A percentile compares a stretch with the other conserved stretches of the same genome.
These are phyloP conservation scores for Brachirus orientalis DNA, from an alignment of 2,113 vertebrate species.

Conservation along the genomic window DNA sequence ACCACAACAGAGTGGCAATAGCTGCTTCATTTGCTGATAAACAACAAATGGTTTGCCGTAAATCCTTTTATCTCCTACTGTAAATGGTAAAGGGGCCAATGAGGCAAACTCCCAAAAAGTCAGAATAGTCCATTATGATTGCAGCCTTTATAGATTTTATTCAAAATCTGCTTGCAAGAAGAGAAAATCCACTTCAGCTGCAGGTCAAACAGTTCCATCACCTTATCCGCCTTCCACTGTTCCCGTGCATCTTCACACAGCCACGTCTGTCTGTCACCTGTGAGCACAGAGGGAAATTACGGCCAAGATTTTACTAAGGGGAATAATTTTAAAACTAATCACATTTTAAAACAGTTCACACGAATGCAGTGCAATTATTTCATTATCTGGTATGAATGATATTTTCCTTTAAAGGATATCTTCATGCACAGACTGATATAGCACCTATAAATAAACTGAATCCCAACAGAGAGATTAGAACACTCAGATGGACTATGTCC, in stretches of 20 bases:
- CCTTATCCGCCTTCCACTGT: conserved; percentile 78
- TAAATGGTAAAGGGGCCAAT: background rate
- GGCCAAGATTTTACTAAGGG: background rate
- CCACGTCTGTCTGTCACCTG: conserved; percentile 80
- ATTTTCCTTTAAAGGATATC: conserved; percentile 55
- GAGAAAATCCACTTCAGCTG: conserved; percentile 8
- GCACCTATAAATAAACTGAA: conserved; percentile 42
- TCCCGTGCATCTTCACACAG: conserved; percentile 86
- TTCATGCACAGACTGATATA: conserved; percentile 20
- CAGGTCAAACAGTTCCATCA: conserved; percentile 70
- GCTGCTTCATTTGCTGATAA: background rate
- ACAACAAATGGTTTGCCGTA: conserved; percentile 2
- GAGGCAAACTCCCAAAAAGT: conserved; percentile 10
- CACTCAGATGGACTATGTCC: background rate
- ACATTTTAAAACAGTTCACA: background rate
- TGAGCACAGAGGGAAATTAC: conserved; percentile 30
- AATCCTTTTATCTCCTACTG: background rate
- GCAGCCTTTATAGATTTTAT: conserved; percentile 2
- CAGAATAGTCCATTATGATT: background rate
- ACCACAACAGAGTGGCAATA: background rate
- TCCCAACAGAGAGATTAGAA: conserved; percentile 30
- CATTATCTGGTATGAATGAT: background rate
- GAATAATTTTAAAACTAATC: background rate
- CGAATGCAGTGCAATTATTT: conserved; percentile 8
- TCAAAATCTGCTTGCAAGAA: conserved; percentile 16